These are phyloP conservation scores for Oxyura jamaicensis DNA, from an alignment of 2,113 vertebrate genomes.

Conservation along the genomic window DNA sequence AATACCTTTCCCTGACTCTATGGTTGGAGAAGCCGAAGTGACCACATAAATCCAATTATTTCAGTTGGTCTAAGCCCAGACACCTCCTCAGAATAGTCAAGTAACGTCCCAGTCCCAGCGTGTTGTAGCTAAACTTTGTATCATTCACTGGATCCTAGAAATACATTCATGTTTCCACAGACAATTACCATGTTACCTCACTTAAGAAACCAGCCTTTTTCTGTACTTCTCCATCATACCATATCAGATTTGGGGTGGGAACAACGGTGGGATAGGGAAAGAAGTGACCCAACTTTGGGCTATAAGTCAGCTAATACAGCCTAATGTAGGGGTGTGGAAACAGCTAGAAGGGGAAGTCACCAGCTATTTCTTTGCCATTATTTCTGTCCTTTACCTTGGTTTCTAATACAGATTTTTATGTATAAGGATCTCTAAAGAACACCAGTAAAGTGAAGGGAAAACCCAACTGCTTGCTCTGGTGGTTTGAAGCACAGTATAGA, in stretches of 20 bases:
- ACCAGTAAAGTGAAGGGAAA: neutral
- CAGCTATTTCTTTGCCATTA: neutral
- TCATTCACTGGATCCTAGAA: neutral
- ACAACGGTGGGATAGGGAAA: neutral
- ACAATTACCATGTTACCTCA: neutral
- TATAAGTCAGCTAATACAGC: accelerated
- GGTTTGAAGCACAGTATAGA: neutral
- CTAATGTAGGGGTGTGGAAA: accelerated
- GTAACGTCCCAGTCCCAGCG: too few species aligned
- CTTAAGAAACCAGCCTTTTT: neutral
- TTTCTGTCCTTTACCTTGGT: neutral
- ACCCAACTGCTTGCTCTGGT: neutral
- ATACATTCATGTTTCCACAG: neutral
- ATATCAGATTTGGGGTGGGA: neutral
- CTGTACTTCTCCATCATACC: neutral
- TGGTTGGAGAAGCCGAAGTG: neutral
- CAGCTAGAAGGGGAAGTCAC: accelerated
- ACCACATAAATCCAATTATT: neutral
- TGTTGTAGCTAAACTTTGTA: too few species aligned
- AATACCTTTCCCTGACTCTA: neutral
- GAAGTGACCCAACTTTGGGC: accelerated
- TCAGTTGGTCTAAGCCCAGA: neutral
- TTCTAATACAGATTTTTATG: neutral
- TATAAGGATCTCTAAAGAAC: neutral
- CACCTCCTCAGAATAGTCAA: neutral